A percentile compares a stretch with the other conserved stretches of the same genome.
phyloP scores from a whole-genome alignment of 2,888 invertebrate species.

The Agonopterix alstromeriana region DNA sequence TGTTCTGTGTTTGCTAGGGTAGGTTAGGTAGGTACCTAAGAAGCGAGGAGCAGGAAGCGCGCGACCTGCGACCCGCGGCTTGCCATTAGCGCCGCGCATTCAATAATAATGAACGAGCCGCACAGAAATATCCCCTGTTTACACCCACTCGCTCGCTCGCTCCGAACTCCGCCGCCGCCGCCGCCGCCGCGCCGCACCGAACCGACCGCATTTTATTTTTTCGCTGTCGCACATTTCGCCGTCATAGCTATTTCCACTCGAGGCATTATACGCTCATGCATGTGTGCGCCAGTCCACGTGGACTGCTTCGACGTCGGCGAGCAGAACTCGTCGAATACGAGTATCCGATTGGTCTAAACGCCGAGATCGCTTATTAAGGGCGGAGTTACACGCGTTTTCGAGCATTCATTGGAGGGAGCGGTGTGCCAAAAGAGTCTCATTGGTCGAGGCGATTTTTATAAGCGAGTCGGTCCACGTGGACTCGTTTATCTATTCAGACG shows the following conservation, averaged over 20 bases:
- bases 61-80: slow-evolving; percentile 42
- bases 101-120: slow-evolving; percentile 75
- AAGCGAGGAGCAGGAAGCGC: slow-evolving; percentile 12
- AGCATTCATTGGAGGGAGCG: slow-evolving; percentile 38
- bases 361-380: slow-evolving; percentile 76
- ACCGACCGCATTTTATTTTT: slow-evolving; percentile 78
- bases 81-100: slow-evolving; percentile 70
- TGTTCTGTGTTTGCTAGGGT: too few relatives aligned
- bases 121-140: slow-evolving; percentile 76
- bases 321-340: slow-evolving; percentile 49
- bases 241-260: slow-evolving; percentile 78
- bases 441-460: slow-evolving; percentile 73
- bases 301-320: slow-evolving; percentile 67
- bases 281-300: slow-evolving; percentile 73
- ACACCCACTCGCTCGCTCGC: slow-evolving; percentile 70
- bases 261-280: slow-evolving; percentile 67
- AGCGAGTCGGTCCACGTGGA: slow-evolving; percentile 75
- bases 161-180: slow-evolving; percentile 21
- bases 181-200: slow-evolving; percentile 50
- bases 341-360: slow-evolving; percentile 42
- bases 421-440: slow-evolving; percentile 34
- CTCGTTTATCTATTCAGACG: slow-evolving; percentile 79
- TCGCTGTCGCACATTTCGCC: slow-evolving; percentile 78
- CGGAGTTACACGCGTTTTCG: slow-evolving; percentile 69
- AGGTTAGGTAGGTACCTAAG: slow-evolving; percentile 2